Conservation (phyloP, 2,113 vertebrate species). For the Turnix velox region DNA sequence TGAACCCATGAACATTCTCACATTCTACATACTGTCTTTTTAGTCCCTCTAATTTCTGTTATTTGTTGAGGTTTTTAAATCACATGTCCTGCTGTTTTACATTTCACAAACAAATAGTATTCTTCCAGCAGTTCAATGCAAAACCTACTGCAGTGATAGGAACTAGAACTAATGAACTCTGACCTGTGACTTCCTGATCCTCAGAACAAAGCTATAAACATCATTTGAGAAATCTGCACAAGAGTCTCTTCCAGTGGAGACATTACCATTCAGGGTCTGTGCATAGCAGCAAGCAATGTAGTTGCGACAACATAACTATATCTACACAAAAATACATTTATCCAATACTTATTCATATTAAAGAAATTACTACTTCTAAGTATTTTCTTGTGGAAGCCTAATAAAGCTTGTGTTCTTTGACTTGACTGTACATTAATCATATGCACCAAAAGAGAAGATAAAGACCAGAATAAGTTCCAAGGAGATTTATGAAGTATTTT, state of each 20-base stretch:
- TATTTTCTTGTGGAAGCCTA: background rate
- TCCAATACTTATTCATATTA: background rate
- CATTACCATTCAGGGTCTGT: background rate
- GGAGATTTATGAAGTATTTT: background rate
- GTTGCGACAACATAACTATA: background rate
- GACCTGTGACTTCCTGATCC: background rate
- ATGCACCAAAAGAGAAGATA: background rate
- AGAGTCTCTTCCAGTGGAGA: background rate
- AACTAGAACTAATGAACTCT: background rate
- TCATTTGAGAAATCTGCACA: background rate
- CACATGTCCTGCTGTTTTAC: background rate
- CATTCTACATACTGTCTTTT: background rate
- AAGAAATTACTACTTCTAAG: background rate
- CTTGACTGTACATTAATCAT: background rate
- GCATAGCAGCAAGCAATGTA: background rate
- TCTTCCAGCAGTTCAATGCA: background rate
- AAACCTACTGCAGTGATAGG: background rate
- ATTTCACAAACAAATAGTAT: conserved; percentile 15
- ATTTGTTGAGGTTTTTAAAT: background rate
- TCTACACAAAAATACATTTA: background rate
- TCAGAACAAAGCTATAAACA: accelerated
- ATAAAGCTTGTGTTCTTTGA: background rate
- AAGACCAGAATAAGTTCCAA: background rate
- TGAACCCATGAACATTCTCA: background rate
- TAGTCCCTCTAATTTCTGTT: background rate